Evolutionary conservation across 2,888 invertebrate species (phyloP), one percentile per base, ranked within the genome.

Genomic region (Cremastobaeus sp.): DNA sequence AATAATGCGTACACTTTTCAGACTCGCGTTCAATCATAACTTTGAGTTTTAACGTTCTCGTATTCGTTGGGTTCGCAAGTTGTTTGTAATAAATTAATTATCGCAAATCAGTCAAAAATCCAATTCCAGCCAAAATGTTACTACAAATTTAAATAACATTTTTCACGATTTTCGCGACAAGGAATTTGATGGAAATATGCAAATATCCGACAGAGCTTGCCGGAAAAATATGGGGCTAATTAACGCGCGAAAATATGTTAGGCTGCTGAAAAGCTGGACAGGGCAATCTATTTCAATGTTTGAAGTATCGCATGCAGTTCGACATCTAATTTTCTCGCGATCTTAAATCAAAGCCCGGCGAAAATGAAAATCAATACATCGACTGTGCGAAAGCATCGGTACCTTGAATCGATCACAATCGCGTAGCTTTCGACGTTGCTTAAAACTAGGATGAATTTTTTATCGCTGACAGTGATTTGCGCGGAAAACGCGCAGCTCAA

Each of bases 241-340:
- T 64, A 64, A 37, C 48, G 14, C 5, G 14, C 20, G 20, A 14
- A 43, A 48, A 34, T 21, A 62, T 62, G 30, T 65, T 62, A 12
- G 30, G 55, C 21, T 37, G 43, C 35, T 20, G 47, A 39, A 41
- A 70, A 55, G 52, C 21, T 21, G 47, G 47, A 43, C 30, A 55
- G 55, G 12, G 8, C 64, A 35, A 57, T 71, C 59, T 50, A 52
- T 70, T 70, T 62, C 55, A 54, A 55, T 48, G 55, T 55, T 52
- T 54, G 62, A 62, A 54, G 32, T 48, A 70, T 70, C 69, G 69
- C 62, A 57, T 70, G 64, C 47, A 48, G 34, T 64, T 71, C 50
- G 71, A 64, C 55, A 52, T 57, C 62, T 43, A 71, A 71, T 71
- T 71, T 55, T 64, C 57, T 28, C 45, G 50, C 34, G 57, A 50